Conservation (phyloP, 2,888 invertebrate species). For the Zootermopsis nevadensis region DNA sequence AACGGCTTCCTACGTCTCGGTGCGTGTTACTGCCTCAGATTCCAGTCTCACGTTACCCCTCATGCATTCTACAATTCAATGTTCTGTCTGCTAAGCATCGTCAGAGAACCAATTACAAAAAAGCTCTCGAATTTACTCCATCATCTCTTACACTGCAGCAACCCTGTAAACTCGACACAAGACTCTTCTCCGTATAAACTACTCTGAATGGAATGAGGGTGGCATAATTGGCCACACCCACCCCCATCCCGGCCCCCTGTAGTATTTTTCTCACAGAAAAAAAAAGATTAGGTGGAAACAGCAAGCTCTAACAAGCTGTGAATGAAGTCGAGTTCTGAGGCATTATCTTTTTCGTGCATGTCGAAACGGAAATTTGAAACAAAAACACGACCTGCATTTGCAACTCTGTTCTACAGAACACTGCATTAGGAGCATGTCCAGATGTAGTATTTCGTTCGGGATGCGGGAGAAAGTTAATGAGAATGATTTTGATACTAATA, state of each 20-base stretch:
- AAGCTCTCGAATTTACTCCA: not conserved
- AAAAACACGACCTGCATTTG: not conserved
- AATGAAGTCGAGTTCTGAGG: not conserved
- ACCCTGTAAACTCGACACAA: not conserved
- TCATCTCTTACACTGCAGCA: not conserved
- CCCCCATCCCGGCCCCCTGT: not conserved
- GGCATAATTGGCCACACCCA: not conserved
- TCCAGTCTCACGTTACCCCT: not conserved
- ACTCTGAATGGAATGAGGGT: not conserved
- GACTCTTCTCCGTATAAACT: not conserved
- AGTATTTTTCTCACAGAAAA: not conserved
- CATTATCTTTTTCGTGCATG: not conserved
- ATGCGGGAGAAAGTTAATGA: not conserved
- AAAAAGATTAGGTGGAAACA: not conserved
- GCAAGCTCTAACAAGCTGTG: not conserved
- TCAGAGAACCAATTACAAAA: slow-evolving; percentile 21
- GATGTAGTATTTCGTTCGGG: not conserved
- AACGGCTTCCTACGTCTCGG: not conserved
- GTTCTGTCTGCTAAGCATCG: not conserved
- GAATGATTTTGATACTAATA: too few species aligned
- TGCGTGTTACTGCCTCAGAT: not conserved
- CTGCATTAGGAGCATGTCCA: not conserved
- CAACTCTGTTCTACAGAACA: not conserved
- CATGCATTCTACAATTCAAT: slow-evolving; percentile 15
- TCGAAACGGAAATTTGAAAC: not conserved